phyloP scores from a whole-genome alignment of 2,888 invertebrate species.

The Tortrix viridana region DNA sequence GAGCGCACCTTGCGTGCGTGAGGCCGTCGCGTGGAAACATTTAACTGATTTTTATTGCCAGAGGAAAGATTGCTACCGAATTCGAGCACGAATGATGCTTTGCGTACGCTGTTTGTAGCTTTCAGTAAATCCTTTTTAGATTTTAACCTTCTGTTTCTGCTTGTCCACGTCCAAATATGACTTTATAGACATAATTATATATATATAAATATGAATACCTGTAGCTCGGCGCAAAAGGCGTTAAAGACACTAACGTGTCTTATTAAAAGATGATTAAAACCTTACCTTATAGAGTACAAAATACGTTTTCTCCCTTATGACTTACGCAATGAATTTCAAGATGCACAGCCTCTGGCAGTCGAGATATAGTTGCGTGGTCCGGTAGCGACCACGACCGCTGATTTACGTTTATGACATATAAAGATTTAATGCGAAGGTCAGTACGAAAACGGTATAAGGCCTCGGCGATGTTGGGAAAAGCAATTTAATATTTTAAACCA shows the following conservation, averaged over 20 bases:
- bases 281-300: too few species aligned
- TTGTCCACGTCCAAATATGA: too few species aligned
- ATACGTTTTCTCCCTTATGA: too few species aligned
- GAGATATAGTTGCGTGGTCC: constrained; percentile 34
- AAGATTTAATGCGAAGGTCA: not conserved
- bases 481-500: too few species aligned
- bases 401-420: constrained; percentile 23
- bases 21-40: not conserved
- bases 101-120: too few species aligned
- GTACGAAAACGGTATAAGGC: not conserved
- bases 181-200: too few species aligned
- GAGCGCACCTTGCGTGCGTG: constrained; percentile 55
- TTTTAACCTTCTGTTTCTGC: too few species aligned
- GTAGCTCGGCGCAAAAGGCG: not conserved
- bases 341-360: constrained; percentile 9
- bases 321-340: constrained; percentile 21
- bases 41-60: constrained; percentile 7
- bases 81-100: too few species aligned
- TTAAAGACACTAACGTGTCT: not conserved
- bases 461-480: too few species aligned
- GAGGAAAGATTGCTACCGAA: not conserved
- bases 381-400: constrained; percentile 24
- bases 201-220: too few species aligned
- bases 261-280: too few species aligned
- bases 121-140: too few species aligned